Conservation (phyloP, 2,113 vertebrate genomes). For the Emberiza fucata region DNA sequence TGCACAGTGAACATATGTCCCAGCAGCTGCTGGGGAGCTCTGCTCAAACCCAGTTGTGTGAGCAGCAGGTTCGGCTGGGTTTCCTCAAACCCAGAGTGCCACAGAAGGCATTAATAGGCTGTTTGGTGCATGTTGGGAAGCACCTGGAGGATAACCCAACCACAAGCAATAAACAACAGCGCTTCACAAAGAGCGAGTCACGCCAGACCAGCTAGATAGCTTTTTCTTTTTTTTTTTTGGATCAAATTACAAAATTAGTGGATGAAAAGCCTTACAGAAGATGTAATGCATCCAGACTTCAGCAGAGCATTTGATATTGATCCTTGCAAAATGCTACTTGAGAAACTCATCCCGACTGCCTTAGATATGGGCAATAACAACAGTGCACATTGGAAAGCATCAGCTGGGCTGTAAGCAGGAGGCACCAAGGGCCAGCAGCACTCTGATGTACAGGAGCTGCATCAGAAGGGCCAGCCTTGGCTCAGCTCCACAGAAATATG, state of each 20-base stretch:
- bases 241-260: slow-evolving; percentile 32
- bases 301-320: slow-evolving; percentile 32
- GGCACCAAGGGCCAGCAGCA: neutral
- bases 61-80: slow-evolving; percentile 54
- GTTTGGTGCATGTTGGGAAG: neutral
- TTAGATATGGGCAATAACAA: neutral
- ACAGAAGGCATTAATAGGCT: slow-evolving; percentile 43
- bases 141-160: neutral
- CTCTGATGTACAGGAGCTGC: accelerated
- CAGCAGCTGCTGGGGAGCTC: slow-evolving; percentile 34
- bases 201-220: neutral
- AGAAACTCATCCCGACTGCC: neutral
- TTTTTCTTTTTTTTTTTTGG: neutral
- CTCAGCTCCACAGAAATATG: neutral
- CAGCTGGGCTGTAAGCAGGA: neutral
- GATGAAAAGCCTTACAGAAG: slow-evolving; percentile 32
- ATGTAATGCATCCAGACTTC: neutral
- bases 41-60: neutral
- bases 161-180: neutral
- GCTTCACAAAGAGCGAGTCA: slow-evolving; percentile 15
- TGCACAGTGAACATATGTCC: slow-evolving; percentile 29
- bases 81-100: slow-evolving; percentile 25
- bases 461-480: neutral
- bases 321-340: slow-evolving; percentile 22
- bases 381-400: neutral